Conservation (phyloP, 2,888 invertebrate genomes). For the Volucella zonaria region DNA sequence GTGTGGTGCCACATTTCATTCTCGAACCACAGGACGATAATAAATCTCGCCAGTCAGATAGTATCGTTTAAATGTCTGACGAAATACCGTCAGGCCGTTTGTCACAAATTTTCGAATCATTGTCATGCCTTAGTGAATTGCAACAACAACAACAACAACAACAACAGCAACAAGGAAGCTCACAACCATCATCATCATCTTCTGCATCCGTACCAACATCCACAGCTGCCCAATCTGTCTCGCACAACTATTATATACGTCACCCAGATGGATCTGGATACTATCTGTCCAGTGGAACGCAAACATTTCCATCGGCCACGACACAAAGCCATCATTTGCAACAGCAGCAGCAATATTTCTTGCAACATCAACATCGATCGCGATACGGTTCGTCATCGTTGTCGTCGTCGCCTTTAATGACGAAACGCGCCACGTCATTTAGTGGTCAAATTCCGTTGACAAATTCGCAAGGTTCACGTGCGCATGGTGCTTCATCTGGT, state of each 20-base stretch:
- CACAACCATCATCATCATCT: slow-evolving; percentile 77
- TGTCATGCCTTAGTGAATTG: slow-evolving; percentile 88
- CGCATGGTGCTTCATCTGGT: slow-evolving; percentile 25
- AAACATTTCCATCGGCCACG: slow-evolving; percentile 81
- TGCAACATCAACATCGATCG: slow-evolving; percentile 71
- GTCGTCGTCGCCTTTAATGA: slow-evolving; percentile 79
- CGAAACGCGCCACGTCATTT: slow-evolving; percentile 81
- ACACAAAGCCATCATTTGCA: slow-evolving; percentile 76
- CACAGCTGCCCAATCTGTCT: slow-evolving; percentile 62
- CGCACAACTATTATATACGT: slow-evolving; percentile 78
- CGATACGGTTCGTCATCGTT: slow-evolving; percentile 78
- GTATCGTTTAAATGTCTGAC: slow-evolving; percentile 84
- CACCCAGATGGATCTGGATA: slow-evolving; percentile 77
- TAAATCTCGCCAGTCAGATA: slow-evolving; percentile 15
- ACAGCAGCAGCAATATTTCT: slow-evolving; percentile 75
- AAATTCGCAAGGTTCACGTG: slow-evolving; percentile 72
- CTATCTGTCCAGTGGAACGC: slow-evolving; percentile 75
- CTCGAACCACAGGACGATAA: slow-evolving; percentile 23
- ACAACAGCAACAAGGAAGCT: slow-evolving; percentile 79
- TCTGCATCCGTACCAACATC: slow-evolving; percentile 76
- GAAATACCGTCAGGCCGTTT: slow-evolving; percentile 88
- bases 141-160: slow-evolving; percentile 82
- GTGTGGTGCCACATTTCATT: slow-evolving; percentile 13
- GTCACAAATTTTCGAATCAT: slow-evolving; percentile 92
- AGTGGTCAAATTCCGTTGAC: slow-evolving; percentile 80